These are phyloP conservation scores for Heliconius eleuchia DNA, from an alignment of 1,140 invertebrate species.

Conservation along the genomic window DNA sequence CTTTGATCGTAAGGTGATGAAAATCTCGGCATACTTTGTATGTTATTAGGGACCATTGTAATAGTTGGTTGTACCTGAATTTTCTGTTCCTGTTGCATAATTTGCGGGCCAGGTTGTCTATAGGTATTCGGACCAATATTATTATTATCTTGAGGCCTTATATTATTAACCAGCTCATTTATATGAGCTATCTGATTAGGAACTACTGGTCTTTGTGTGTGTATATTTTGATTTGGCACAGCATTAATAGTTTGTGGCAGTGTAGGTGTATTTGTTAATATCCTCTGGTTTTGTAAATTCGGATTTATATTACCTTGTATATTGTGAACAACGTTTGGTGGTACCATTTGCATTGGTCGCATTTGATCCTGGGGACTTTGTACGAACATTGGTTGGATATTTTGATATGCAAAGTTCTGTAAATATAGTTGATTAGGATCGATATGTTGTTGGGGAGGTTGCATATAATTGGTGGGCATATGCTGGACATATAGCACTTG, in stretches of 20 bases:
- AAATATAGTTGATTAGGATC: conserved; percentile 66
- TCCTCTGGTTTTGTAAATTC: conserved; percentile 40
- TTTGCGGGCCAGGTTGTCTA: conserved; percentile 31
- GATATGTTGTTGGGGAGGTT: conserved; percentile 53
- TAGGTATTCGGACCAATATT: conserved; percentile 29
- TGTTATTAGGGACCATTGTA: conserved; percentile 42
- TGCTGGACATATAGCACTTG: conserved; percentile 70
- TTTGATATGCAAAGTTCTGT: conserved; percentile 61
- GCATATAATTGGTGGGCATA: conserved; percentile 55
- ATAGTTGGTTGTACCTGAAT: conserved; percentile 37
- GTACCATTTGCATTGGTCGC: conserved; percentile 52
- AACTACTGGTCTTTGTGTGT: conserved; percentile 28
- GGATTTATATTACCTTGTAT: conserved; percentile 38
- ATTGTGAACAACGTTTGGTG: conserved; percentile 48
- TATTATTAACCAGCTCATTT: conserved; percentile 31
- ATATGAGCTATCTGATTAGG: conserved; percentile 37
- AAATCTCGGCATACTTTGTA: conserved; percentile 30
- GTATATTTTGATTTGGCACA: conserved; percentile 32
- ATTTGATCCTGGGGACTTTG: conserved; percentile 55
- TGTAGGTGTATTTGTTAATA: conserved; percentile 27
- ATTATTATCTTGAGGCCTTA: conserved; percentile 31
- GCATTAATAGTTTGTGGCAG: conserved; percentile 27
- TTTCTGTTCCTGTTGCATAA: conserved; percentile 37
- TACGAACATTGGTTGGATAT: conserved; percentile 59
- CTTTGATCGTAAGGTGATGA: conserved; percentile 33